Base-by-base conservation (phyloP, 2,797 vertebrate genomes). In the Manis javanica region DNA sequence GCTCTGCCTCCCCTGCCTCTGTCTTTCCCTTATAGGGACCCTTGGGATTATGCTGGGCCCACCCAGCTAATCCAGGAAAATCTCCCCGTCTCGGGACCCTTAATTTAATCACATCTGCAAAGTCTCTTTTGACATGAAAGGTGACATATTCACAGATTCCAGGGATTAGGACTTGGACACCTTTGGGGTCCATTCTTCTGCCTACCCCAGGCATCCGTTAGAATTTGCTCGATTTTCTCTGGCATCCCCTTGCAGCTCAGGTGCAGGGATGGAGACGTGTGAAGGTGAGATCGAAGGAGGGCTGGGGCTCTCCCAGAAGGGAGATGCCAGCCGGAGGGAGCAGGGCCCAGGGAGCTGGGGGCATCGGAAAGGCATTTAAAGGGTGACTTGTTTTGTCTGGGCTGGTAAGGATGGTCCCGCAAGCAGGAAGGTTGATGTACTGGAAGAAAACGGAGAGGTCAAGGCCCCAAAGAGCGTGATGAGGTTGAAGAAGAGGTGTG, bases 361-460 rank as follows among this genome's bases (percentile, higher is more conserved):
- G 39, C 42, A 1, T 26, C 1, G 3, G 84, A 16, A 11, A 18
- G 59, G 55, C 39, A 29, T n/a, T 81, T 64, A 37, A 34, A 2
- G 0, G 37, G n/a, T 0, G n/a, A 23, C 31, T 55, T 34, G 13
- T 15, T 29, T 0, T 15, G 46, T 89, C 79, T 10, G 34, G 63
- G 61, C 68, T 69, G 39, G 57, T 61, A 13, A 24, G 63, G 49
- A 21, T 51, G 55, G 10, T 13, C 55, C 46, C 64, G 78, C 51
- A 4, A 26, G 34, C 13, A 5, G 49, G 64, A 64, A 59, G 49
- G 21, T 39, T 5, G 18, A 6, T 39, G 2, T 11, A 53, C 0
- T 14, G 57, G 57, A 57, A 74, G 59, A 61, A 51, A n/a, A 12
- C 10, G 14, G 63, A 18, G 61, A 39, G 12, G 53, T 23, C 37